Conservation (phyloP, 2,797 vertebrate genomes). For the Hydrocynus forskahlii region DNA sequence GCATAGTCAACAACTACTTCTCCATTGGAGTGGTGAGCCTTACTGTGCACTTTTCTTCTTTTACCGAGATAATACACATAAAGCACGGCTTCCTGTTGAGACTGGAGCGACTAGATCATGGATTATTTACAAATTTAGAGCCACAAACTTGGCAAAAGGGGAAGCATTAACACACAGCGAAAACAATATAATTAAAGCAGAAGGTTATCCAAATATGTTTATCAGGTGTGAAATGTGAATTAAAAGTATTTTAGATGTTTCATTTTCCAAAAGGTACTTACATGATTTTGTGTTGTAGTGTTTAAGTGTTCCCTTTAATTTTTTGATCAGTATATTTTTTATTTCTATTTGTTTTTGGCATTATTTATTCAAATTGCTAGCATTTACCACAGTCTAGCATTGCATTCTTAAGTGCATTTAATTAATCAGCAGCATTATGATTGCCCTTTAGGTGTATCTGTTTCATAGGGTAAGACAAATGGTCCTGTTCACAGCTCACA, state of each 20-base stretch:
- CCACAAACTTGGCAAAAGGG: not conserved
- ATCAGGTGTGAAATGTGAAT: not conserved
- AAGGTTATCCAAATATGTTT: not conserved
- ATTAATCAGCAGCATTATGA: not conserved
- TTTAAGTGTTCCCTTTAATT: no score
- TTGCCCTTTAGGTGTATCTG: constrained; percentile 3
- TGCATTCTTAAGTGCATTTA: not conserved
- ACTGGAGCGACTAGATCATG: no score
- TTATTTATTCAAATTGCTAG: not conserved
- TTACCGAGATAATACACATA: not conserved
- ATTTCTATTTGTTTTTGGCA: not conserved
- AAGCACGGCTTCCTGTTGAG: not conserved
- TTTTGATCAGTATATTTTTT: no score
- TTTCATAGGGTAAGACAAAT: not conserved
- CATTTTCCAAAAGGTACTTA: no score
- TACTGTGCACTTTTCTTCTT: not conserved
- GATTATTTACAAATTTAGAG: not conserved
- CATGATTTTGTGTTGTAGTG: no score
- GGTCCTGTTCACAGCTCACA: constrained; percentile 12
- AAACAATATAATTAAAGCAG: not conserved
- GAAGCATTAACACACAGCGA: not conserved
- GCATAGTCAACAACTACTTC: constrained; percentile 97
- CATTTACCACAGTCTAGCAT: not conserved
- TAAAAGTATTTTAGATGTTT: no score
- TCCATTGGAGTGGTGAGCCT: constrained; percentile 94